phyloP scores from a whole-genome alignment of 2,888 invertebrate genomes.

The Slavum lentiscoides region DNA sequence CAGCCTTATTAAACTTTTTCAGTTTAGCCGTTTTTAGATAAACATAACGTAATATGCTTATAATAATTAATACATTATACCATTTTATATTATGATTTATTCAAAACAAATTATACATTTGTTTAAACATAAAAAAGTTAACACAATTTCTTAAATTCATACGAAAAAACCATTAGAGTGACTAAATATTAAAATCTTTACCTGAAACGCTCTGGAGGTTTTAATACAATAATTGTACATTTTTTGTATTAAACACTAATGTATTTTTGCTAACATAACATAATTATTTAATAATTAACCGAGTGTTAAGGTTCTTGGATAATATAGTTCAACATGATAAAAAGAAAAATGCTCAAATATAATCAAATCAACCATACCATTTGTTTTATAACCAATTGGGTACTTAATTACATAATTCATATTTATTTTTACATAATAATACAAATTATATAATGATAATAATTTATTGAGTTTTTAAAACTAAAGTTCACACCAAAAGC shows the following conservation, averaged over 20 bases:
- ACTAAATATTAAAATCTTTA: slow-evolving; percentile 30
- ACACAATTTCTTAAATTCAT: slow-evolving; percentile 36
- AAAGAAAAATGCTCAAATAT: slow-evolving; percentile 25
- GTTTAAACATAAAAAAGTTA: slow-evolving; percentile 43
- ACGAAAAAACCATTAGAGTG: slow-evolving; percentile 23
- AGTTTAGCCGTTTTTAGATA: neutral
- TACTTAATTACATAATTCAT: slow-evolving; percentile 35
- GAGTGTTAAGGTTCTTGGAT: neutral
- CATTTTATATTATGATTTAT: slow-evolving; percentile 36
- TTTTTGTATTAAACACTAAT: slow-evolving; percentile 8
- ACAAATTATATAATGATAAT: slow-evolving; percentile 35
- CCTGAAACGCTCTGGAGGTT: slow-evolving; percentile 26
- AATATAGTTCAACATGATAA: slow-evolving; percentile 19
- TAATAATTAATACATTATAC: slow-evolving; percentile 15
- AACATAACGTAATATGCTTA: neutral
- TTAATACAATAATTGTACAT: neutral
- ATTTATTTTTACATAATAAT: slow-evolving; percentile 29
- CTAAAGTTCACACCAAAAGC: slow-evolving; percentile 39
- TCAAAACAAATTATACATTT: slow-evolving; percentile 46
- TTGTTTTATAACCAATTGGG: slow-evolving; percentile 35
- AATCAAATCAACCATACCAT: slow-evolving; percentile 39
- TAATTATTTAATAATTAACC: slow-evolving; percentile 11
- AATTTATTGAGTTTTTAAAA: slow-evolving; percentile 42
- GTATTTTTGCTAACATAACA: slow-evolving; percentile 16
- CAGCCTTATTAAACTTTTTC: neutral